These are phyloP conservation scores for Microctenopoma lineatum DNA, from an alignment of 2,797 vertebrate species.

Conservation along the genomic window DNA sequence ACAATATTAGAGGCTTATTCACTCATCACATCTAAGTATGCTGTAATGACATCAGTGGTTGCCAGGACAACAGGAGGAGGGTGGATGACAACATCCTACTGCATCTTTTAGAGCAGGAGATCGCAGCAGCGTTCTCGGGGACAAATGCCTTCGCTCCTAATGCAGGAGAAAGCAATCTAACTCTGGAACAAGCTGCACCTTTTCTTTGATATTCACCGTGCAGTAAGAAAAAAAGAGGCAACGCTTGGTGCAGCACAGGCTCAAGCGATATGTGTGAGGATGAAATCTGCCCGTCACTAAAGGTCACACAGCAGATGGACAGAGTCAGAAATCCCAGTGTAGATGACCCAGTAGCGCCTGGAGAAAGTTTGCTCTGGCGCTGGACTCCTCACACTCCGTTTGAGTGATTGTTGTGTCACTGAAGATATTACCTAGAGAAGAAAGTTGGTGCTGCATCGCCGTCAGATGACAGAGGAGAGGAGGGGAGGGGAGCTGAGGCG, in stretches of 20 bases:
- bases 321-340: slow-evolving; percentile 62
- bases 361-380: slow-evolving; percentile 35
- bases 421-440: slow-evolving; percentile 18
- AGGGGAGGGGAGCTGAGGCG: background rate
- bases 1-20: slow-evolving; percentile 61
- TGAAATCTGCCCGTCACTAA: slow-evolving; percentile 35
- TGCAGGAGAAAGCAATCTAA: background rate
- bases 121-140: slow-evolving; percentile 44
- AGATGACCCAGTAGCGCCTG: slow-evolving; percentile 58
- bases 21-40: slow-evolving; percentile 62
- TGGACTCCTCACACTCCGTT: slow-evolving; percentile 19
- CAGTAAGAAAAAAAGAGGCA: background rate
- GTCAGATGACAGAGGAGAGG: slow-evolving; percentile 20
- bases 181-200: slow-evolving; percentile 6
- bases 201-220: background rate
- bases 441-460: slow-evolving; percentile 25
- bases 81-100: slow-evolving; percentile 77
- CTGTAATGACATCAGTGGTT: slow-evolving; percentile 88
- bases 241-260: slow-evolving; percentile 6
- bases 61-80: slow-evolving; percentile 82
- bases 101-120: slow-evolving; percentile 65
- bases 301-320: slow-evolving; percentile 70
- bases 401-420: slow-evolving; percentile 6
- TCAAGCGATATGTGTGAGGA: background rate
- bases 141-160: slow-evolving; percentile 19